These are phyloP conservation scores for Habrosyne pyritoides DNA, from an alignment of 2,888 invertebrate genomes.

Conservation along the genomic window DNA sequence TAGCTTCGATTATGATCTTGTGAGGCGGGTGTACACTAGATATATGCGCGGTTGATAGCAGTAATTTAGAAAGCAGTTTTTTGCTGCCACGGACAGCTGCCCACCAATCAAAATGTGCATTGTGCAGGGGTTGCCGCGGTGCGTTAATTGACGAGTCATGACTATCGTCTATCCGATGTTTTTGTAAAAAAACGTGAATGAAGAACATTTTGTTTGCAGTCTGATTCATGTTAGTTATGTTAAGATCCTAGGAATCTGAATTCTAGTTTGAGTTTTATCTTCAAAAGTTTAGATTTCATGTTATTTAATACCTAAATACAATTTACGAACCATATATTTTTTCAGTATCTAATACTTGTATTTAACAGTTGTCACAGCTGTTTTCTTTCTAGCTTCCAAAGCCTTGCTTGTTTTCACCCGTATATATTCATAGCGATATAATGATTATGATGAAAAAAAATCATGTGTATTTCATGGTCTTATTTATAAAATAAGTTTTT, in stretches of 20 bases:
- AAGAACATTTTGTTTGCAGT: constrained; percentile 23
- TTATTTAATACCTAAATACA: no score
- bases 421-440: no score
- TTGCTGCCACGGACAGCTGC: constrained; percentile 75
- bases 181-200: constrained; percentile 43
- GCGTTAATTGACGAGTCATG: constrained; percentile 69
- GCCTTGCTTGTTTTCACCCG: no score
- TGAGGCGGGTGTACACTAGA: constrained; percentile 63
- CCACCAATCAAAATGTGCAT: constrained; percentile 76
- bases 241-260: background rate
- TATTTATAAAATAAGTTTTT: no score
- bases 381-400: no score
- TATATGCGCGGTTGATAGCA: constrained; percentile 61
- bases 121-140: constrained; percentile 65
- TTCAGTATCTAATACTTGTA: no score
- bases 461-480: no score
- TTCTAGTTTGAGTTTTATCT: no score
- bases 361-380: no score
- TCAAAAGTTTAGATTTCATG: no score
- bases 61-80: constrained; percentile 79
- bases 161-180: constrained; percentile 51
- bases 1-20: constrained; percentile 65
- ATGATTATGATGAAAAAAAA: no score
- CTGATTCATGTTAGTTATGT: background rate
- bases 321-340: no score